Evolutionary conservation across 2,888 invertebrate species (phyloP).

Genomic region (Pterostichus niger): DNA sequence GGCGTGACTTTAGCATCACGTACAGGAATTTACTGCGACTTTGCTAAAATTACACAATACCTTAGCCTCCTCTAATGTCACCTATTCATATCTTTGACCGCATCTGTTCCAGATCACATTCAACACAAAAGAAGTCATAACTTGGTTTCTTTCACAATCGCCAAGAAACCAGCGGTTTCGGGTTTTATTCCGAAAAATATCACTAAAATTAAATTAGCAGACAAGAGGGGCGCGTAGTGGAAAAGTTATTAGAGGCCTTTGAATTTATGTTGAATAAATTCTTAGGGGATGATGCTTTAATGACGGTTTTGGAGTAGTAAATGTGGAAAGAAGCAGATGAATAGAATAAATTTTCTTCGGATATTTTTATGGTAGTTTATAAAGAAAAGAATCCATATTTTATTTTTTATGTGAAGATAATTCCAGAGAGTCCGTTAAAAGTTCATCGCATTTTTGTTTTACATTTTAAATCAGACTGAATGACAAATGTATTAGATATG

Average conservation of each 20-base stretch:
- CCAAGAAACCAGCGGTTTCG: neutral
- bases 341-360: neutral
- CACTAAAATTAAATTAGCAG: conserved; percentile 22
- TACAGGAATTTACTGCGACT: neutral
- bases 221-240: conserved; percentile 8
- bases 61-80: neutral
- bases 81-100: conserved; percentile 15
- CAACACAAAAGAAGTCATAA: neutral
- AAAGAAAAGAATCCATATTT: neutral
- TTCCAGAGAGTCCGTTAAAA: too few relatives aligned
- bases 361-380: neutral
- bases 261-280: neutral
- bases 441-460: too few relatives aligned
- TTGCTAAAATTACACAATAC: neutral
- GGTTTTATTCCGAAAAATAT: conserved; percentile 12
- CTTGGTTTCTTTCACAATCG: neutral
- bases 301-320: neutral
- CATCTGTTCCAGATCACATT: conserved; percentile 14
- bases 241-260: neutral
- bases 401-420: neutral
- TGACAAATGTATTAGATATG: too few relatives aligned
- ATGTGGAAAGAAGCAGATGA: neutral
- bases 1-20: conserved; percentile 13
- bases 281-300: neutral
- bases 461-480: too few relatives aligned